Conservation (phyloP, 1,140 invertebrate species). For the Leptopilina boulardi region DNA sequence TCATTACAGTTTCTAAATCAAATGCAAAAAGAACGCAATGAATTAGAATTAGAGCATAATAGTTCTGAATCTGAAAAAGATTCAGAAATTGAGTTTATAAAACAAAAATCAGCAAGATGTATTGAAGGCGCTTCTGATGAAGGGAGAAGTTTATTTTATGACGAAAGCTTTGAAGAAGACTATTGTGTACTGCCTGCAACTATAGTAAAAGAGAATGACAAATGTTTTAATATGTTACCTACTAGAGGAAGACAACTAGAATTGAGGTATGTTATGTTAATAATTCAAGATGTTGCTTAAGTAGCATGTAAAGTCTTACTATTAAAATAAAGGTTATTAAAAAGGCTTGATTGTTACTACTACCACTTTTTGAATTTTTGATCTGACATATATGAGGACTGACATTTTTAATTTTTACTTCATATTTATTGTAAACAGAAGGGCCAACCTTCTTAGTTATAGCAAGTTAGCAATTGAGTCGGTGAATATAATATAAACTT, state of each 20-base stretch:
- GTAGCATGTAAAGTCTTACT: too few relatives aligned
- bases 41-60: background rate
- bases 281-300: background rate
- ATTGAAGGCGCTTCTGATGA: background rate
- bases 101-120: background rate
- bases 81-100: background rate
- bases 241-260: background rate
- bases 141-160: background rate
- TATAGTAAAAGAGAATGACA: background rate
- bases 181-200: background rate
- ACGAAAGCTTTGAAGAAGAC: background rate
- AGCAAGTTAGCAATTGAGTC: too few relatives aligned
- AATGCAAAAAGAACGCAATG: background rate
- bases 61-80: conserved; percentile 7
- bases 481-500: too few relatives aligned
- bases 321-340: too few relatives aligned
- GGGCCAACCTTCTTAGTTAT: too few relatives aligned
- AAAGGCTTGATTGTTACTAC: too few relatives aligned
- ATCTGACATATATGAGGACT: too few relatives aligned
- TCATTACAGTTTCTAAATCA: background rate
- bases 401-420: too few relatives aligned
- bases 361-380: too few relatives aligned
- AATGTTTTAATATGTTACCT: background rate
- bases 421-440: too few relatives aligned
- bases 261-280: background rate